Base-by-base conservation (phyloP, 2,797 vertebrate species). In the Ciconia nigra region DNA sequence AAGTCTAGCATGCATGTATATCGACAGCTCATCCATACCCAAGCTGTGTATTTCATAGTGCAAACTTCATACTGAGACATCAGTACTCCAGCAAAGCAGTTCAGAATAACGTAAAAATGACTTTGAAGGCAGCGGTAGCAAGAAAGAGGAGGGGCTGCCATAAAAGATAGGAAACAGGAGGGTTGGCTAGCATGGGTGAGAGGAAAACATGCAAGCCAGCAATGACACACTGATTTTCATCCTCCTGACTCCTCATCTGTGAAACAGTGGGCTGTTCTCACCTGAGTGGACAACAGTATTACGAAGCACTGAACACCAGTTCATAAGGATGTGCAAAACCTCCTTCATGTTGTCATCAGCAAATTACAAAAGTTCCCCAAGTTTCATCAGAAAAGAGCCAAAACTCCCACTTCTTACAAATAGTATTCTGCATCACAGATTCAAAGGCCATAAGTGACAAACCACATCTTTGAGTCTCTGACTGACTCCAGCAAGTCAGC, bases 281-380 rank as follows among this genome's bases (percentile, higher is more conserved):
- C 6, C 18, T 1, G n/a, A 44, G 0, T n/a, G 42, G 25, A 29
- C 22, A 57, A 58, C 0, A 2, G 21, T 21, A 28, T 28, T 25
- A 20, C 1, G 37, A 81, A 74, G 42, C 33, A 49, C 59, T 24
- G 11, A 16, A 37, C 1, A 10, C 11, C 55, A 76, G 1, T 18
- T 26, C 11, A 2, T 14, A 76, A 52, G n/a, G 29, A 81, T 15
- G 5, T 25, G 16, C 65, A 90, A 90, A 81, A 71, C 26, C 9
- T 44, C 65, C 62, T 39, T 49, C 10, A 9, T 0, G 0, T 2
- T 66, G 44, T 24, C 55, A 88, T 20, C 42, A 51, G 8, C 46
- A n/a, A 79, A 62, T 26, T 35, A 81, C 24, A 47, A 21, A 90
- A 76, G 33, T 12, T 42, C 14, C 10, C 17, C 42, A 71, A 3